Evolutionary conservation across 2,888 invertebrate genomes (phyloP), one percentile per base, ranked within the genome.

Genomic region (Doris montereyensis): DNA sequence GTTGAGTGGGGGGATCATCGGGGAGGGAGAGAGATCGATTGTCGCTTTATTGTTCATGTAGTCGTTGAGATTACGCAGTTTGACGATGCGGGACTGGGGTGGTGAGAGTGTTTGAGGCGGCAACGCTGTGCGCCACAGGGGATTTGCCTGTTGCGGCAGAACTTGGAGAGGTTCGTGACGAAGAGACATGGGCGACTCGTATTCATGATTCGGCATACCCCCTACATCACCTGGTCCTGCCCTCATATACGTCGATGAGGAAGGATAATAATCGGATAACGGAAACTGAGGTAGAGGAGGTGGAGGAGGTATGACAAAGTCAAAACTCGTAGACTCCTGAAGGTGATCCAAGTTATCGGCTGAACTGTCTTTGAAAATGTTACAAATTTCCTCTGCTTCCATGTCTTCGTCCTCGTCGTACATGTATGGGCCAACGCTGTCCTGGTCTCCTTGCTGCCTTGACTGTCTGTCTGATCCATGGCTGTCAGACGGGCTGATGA

Each of bases 11-110:
- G 4, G 86, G 85, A 60, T 88, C 88, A 80, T 89, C 88, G 88
- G 88, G 1, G 88, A 88, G 0, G 88, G 88, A 17, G 88, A 89
- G 74, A 89, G 81, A 77, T 89, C 88, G 58, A 89, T 87, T 13
- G 87, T 88, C 76, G 86, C 86, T 57, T 85, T 78, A 60, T 57
- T 81, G 35, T 86, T 83, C 78, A 88, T 85, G 52, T 86, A 79
- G 68, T 88, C 87, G 74, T 86, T 85, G 32, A 88, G 82, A 80
- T 88, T 88, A 76, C 85, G 84, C 81, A 88, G 85, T 52, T 86
- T 80, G 17, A 88, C 82, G 8, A 87, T 85, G 72, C 85, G 83
- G 3, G 87, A 87, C 77, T 86, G 87, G 28, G 88, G 88, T 5
- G 88, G 88, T 34, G 87, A 88, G 26, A 81, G 67, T 0, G 83